phyloP scores from a whole-genome alignment of 2,797 vertebrate genomes.

The Micrastur ruficollis region DNA sequence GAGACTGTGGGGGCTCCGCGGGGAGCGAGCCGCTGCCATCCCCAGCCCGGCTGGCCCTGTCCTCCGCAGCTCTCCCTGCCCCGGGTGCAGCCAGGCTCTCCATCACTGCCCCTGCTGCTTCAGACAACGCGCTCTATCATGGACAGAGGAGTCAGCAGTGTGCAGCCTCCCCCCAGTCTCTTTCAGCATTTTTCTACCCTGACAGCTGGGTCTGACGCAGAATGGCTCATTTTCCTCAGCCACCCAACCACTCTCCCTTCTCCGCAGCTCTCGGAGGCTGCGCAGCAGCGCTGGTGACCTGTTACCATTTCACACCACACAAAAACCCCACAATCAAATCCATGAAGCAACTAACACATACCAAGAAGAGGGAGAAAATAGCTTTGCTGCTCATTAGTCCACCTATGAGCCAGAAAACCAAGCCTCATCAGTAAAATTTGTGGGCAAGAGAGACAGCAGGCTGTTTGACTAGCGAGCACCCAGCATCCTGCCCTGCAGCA shows the following conservation, averaged over 20 bases:
- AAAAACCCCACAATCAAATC: background rate
- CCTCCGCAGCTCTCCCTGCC: background rate
- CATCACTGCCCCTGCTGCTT: background rate
- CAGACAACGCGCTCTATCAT: rapidly evolving
- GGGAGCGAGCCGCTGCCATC: background rate
- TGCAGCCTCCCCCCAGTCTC: background rate
- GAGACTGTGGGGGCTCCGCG: background rate
- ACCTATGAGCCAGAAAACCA: background rate
- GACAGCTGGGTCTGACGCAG: background rate
- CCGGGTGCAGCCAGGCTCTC: background rate
- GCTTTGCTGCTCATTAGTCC: background rate
- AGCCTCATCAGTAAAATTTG: background rate
- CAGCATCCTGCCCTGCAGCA: background rate
- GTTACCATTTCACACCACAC: background rate
- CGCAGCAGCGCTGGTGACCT: background rate
- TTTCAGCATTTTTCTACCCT: background rate
- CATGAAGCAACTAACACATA: background rate
- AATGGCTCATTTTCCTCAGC: background rate
- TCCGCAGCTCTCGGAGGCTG: background rate
- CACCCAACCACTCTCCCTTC: background rate
- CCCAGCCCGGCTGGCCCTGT: background rate
- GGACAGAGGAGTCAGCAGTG: rapidly evolving
- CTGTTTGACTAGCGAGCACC: background rate
- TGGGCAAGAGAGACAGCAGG: background rate
- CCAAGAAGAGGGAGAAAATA: background rate